A percentile compares a stretch with the other conserved stretches of the same genome.
phyloP scores from a whole-genome alignment of 2,888 invertebrate species.

The Tipula vernalis region DNA sequence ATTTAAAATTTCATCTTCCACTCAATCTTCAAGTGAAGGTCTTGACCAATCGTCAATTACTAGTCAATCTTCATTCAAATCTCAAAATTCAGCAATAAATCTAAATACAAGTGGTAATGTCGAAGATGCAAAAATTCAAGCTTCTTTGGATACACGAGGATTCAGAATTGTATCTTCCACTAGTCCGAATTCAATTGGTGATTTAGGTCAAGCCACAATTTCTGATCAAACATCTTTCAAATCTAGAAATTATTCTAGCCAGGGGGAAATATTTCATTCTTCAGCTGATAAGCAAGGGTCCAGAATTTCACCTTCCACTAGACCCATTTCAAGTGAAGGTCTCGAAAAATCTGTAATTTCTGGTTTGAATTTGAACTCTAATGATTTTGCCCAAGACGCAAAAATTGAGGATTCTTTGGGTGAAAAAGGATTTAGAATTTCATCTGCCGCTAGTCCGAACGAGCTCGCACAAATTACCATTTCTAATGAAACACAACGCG shows the following conservation, averaged over 20 bases:
- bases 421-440: not conserved
- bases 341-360: not conserved
- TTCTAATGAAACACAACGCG: not conserved
- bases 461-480: not conserved
- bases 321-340: not conserved
- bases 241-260: not conserved
- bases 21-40: not conserved
- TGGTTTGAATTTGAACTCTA: not conserved
- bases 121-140: not conserved
- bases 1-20: not conserved
- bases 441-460: not conserved
- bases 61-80: not conserved
- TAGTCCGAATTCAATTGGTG: not conserved
- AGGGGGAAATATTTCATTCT: no score
- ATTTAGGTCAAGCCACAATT: not conserved
- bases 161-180: not conserved
- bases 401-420: not conserved
- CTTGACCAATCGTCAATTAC: not conserved
- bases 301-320: no score
- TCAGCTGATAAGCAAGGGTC: no score
- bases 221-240: not conserved
- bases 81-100: not conserved
- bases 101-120: no score
- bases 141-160: not conserved
- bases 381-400: not conserved